Percentiles rank a stretch among this genome's conserved stretches.
phyloP scores from a whole-genome alignment of 2,113 vertebrate genomes.

The Alethe castanea region DNA sequence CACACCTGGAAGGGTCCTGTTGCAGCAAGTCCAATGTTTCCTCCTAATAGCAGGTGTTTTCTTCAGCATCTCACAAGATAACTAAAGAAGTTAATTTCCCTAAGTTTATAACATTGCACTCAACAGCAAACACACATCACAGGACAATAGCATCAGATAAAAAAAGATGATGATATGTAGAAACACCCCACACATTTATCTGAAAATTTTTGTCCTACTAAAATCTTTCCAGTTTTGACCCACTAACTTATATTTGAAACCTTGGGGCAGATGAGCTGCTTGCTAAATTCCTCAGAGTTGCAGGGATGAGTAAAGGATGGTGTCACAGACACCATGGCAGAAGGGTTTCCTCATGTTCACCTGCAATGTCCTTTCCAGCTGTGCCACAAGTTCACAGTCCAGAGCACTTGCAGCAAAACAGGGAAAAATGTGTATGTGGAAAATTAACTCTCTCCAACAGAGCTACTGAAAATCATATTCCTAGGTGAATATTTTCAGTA shows the following conservation, averaged over 20 bases:
- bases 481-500: background rate
- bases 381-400: background rate
- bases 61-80: background rate
- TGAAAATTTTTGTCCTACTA: background rate
- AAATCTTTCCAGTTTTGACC: background rate
- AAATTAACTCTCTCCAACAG: background rate
- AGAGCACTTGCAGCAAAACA: background rate
- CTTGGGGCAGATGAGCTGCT: background rate
- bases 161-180: background rate
- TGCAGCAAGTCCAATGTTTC: background rate
- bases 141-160: background rate
- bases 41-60: background rate
- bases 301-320: background rate
- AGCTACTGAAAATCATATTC: background rate
- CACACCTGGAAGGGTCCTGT: background rate
- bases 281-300: background rate
- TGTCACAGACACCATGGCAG: background rate
- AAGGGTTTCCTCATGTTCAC: background rate
- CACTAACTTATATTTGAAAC: background rate
- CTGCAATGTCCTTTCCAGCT: background rate
- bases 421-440: fast-evolving
- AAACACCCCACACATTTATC: background rate
- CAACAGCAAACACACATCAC: background rate
- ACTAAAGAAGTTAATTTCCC: background rate
- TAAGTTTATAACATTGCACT: background rate